These are phyloP conservation scores for Copsychus sechellarum DNA, from an alignment of 2,113 vertebrate genomes.

Conservation along the genomic window DNA sequence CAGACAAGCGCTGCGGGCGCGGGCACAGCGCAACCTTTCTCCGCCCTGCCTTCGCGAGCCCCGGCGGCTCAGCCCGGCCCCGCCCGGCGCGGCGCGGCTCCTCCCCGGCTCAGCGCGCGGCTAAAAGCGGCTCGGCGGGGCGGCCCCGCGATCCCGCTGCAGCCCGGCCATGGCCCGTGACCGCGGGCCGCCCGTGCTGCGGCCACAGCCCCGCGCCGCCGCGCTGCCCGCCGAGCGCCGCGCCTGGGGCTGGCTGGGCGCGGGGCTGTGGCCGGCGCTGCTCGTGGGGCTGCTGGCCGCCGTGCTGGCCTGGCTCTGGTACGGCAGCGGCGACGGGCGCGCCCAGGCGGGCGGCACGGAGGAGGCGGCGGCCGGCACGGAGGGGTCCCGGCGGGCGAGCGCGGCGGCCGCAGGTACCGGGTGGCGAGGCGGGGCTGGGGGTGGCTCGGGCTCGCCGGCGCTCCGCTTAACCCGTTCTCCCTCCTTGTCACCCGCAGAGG, in stretches of 20 bases:
- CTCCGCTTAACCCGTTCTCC: neutral
- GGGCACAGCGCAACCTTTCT: rapidly evolving
- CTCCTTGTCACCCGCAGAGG: neutral
- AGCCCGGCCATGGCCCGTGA: neutral
- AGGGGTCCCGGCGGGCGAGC: neutral
- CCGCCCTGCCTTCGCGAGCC: rapidly evolving
- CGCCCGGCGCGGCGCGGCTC: neutral
- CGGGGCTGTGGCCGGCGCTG: too few species aligned
- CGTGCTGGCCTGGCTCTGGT: conserved; percentile 61
- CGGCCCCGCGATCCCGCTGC: neutral
- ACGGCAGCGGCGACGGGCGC: neutral
- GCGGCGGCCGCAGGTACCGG: neutral
- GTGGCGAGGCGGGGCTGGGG: neutral
- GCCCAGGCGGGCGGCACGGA: neutral
- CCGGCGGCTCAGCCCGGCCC: neutral
- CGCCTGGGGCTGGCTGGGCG: neutral
- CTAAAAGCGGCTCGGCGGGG: neutral
- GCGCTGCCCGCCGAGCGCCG: neutral
- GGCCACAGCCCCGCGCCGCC: neutral
- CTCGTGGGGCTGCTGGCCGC: conserved; percentile 50
- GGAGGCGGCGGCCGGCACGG: neutral
- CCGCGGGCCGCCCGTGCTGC: neutral
- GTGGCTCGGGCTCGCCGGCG: rapidly evolving
- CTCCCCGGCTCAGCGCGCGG: neutral
- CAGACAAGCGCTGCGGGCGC: rapidly evolving